These are phyloP conservation scores for Rotaria sp. DNA, from an alignment of 2,888 invertebrate genomes.

Conservation along the genomic window DNA sequence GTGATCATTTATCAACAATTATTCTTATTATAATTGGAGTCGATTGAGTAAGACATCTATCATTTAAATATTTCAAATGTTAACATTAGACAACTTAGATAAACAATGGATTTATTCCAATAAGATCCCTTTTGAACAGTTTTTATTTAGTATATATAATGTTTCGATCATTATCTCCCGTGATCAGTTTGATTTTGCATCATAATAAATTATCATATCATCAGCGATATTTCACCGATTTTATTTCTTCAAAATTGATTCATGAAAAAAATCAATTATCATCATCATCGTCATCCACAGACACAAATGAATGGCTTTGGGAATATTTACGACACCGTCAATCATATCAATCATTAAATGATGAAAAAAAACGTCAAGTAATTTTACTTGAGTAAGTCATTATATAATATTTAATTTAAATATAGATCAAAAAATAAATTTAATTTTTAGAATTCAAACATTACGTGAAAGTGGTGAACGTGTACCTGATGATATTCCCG, in stretches of 20 bases:
- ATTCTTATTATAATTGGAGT: no score
- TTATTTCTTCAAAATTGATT: not conserved
- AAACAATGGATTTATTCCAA: not conserved
- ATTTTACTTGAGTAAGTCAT: not conserved
- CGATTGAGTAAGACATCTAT: not conserved
- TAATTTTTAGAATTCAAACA: not conserved
- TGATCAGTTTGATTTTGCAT: not conserved
- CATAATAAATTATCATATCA: not conserved
- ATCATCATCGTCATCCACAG: not conserved
- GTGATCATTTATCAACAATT: no score
- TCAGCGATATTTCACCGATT: not conserved
- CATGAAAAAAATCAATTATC: not conserved
- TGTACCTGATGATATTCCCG: not conserved
- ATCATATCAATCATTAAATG: not conserved
- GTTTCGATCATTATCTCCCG: not conserved
- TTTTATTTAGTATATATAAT: not conserved
- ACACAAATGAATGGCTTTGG: slow-evolving; percentile 4
- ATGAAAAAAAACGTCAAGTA: slow-evolving; percentile 26
- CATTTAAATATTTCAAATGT: not conserved
- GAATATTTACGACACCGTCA: not conserved
- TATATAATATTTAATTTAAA: not conserved
- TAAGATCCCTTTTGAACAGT: not conserved
- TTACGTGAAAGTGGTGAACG: slow-evolving; percentile 23
- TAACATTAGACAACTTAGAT: not conserved
- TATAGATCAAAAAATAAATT: not conserved